Percentiles rank a stretch among this genome's conserved stretches.
phyloP scores from a whole-genome alignment of 2,113 vertebrate genomes.

The Triplophysa dalaica region DNA sequence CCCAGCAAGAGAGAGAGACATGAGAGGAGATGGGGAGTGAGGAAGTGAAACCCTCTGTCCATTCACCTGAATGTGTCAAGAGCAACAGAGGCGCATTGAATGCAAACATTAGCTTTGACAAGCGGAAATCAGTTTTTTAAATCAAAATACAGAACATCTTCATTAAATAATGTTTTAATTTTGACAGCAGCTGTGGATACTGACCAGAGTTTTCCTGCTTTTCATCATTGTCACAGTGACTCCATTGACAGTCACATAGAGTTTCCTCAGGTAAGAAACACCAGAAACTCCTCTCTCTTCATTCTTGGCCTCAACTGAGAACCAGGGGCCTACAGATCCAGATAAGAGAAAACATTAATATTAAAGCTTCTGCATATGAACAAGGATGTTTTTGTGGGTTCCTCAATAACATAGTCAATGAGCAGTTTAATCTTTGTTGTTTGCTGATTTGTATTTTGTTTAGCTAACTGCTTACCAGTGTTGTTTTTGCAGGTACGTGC shows the following conservation, averaged over 20 bases:
- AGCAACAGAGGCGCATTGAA: not conserved
- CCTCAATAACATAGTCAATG: not conserved
- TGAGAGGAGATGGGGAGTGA: slow-evolving; percentile 62
- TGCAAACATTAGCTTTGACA: not conserved
- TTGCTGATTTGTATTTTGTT: not conserved
- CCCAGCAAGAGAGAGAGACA: slow-evolving; percentile 72
- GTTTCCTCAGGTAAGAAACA: slow-evolving; percentile 72
- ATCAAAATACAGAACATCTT: too few relatives aligned
- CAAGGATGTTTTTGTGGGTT: too few relatives aligned
- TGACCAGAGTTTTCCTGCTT: slow-evolving; percentile 69
- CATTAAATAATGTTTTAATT: not conserved
- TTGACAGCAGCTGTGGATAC: slow-evolving; percentile 38
- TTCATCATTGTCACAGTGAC: slow-evolving; percentile 77
- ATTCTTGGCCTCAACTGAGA: slow-evolving; percentile 79
- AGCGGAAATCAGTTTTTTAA: not conserved
- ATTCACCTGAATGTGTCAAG: slow-evolving; percentile 67
- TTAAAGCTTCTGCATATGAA: too few relatives aligned
- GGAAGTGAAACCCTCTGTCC: slow-evolving; percentile 73
- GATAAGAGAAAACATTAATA: not conserved
- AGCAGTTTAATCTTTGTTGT: not conserved
- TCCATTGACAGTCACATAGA: slow-evolving; percentile 70
- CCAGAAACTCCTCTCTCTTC: slow-evolving; percentile 71
- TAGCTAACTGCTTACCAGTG: slow-evolving; percentile 60
- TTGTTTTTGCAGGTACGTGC: slow-evolving; percentile 71
- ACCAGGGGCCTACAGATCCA: slow-evolving; percentile 70